Conservation (phyloP, 1,140 invertebrate genomes). For the Apis laboriosa region DNA sequence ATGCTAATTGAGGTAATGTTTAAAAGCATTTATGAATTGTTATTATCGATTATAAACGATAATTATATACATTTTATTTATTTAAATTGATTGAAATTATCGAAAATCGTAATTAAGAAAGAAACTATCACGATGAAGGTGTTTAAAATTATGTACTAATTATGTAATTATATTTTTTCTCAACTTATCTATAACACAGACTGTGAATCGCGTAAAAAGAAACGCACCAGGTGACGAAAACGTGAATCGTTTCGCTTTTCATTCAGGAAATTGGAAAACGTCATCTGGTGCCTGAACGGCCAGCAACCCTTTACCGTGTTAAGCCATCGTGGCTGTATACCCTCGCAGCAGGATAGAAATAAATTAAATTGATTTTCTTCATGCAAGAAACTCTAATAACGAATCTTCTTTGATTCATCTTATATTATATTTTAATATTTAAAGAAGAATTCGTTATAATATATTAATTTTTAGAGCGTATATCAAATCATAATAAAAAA, state of each 20-base stretch:
- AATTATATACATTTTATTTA: not conserved
- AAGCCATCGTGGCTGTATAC: constrained; percentile 39
- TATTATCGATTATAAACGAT: no score
- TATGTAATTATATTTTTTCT: constrained; percentile 13
- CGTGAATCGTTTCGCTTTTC: constrained; percentile 73
- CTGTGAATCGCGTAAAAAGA: constrained; percentile 40
- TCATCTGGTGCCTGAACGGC: constrained; percentile 69
- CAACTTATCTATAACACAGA: constrained; percentile 9
- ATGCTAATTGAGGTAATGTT: no score
- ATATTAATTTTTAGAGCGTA: not conserved
- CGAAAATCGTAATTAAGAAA: constrained; percentile 4
- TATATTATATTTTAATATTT: not conserved
- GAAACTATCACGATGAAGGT: not conserved
- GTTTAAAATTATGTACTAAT: not conserved
- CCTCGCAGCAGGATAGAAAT: constrained; percentile 70
- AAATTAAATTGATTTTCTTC: constrained; percentile 71
- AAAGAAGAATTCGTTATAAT: not conserved
- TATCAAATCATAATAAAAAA: no score
- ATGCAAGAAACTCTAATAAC: not conserved
- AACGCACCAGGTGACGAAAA: constrained; percentile 72
- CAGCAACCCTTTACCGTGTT: constrained; percentile 71
- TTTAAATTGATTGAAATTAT: not conserved
- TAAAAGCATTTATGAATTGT: no score
- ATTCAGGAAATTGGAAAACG: constrained; percentile 78
- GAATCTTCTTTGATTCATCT: not conserved